A percentile compares a stretch with the other conserved stretches of the same genome.
These are phyloP conservation scores for Bradypus variegatus DNA, from an alignment of 2,797 vertebrate genomes.

Conservation along the genomic window DNA sequence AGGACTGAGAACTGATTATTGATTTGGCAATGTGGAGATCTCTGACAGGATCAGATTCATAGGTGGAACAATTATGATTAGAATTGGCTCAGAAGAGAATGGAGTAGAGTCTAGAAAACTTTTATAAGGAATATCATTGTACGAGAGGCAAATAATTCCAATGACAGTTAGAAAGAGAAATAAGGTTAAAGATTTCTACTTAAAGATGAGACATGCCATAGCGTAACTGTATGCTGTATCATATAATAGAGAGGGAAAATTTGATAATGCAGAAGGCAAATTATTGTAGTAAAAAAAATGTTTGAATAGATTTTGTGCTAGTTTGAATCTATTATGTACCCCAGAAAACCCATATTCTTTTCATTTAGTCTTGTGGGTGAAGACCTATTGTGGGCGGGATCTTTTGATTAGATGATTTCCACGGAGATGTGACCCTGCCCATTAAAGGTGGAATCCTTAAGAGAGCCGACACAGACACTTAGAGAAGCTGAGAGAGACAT, in stretches of 20 bases:
- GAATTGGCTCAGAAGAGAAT: neutral
- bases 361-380: too few species aligned
- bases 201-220: neutral
- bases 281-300: neutral
- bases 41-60: neutral
- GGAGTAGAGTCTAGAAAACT: neutral
- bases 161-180: neutral
- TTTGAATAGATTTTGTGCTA: neutral
- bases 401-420: too few species aligned
- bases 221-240: neutral
- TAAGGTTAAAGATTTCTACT: neutral
- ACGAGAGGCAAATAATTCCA: neutral
- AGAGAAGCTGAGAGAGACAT: too few species aligned
- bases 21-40: too few species aligned
- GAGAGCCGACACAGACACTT: too few species aligned
- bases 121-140: neutral
- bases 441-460: too few species aligned
- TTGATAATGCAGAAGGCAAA: neutral
- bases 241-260: neutral
- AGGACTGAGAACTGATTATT: neutral
- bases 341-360: too few species aligned
- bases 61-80: too few species aligned
- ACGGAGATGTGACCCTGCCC: too few species aligned
- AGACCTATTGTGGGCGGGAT: too few species aligned
- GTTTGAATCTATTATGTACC: too few species aligned